Conservation (phyloP, 1,140 invertebrate genomes). For the Thaumatotibia leucotreta region DNA sequence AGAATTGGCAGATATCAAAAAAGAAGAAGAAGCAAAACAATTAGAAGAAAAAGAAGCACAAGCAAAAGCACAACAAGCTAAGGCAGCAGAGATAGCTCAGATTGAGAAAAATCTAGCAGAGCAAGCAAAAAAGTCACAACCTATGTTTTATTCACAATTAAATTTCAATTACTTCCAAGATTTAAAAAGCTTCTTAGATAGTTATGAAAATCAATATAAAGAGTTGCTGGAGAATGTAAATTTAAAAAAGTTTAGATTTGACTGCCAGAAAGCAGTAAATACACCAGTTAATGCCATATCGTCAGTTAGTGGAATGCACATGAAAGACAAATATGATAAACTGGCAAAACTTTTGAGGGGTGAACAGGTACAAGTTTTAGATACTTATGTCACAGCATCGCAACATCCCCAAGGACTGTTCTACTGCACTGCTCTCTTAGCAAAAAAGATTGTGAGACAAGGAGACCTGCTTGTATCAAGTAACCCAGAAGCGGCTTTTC, state of each 20-base stretch:
- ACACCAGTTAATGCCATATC: constrained; percentile 92
- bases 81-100: constrained; percentile 20
- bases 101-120: constrained; percentile 17
- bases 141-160: constrained; percentile 66
- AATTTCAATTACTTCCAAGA: constrained; percentile 76
- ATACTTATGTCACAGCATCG: constrained; percentile 78
- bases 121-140: constrained; percentile 34
- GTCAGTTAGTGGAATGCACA: constrained; percentile 77
- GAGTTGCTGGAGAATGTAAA: constrained; percentile 78
- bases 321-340: constrained; percentile 85
- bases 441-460: constrained; percentile 80
- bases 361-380: constrained; percentile 79
- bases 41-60: constrained; percentile 37
- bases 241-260: constrained; percentile 86
- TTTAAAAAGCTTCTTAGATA: constrained; percentile 72
- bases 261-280: constrained; percentile 90
- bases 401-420: constrained; percentile 82
- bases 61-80: too few species aligned
- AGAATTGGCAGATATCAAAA: constrained; percentile 43
- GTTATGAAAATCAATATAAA: constrained; percentile 74
- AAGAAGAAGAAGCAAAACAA: too few species aligned
- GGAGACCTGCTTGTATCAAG: constrained; percentile 88
- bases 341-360: constrained; percentile 83
- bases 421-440: constrained; percentile 63
- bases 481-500: constrained; percentile 89